Conservation (phyloP, 2,888 invertebrate genomes). For the Parascotia fuliginaria region DNA sequence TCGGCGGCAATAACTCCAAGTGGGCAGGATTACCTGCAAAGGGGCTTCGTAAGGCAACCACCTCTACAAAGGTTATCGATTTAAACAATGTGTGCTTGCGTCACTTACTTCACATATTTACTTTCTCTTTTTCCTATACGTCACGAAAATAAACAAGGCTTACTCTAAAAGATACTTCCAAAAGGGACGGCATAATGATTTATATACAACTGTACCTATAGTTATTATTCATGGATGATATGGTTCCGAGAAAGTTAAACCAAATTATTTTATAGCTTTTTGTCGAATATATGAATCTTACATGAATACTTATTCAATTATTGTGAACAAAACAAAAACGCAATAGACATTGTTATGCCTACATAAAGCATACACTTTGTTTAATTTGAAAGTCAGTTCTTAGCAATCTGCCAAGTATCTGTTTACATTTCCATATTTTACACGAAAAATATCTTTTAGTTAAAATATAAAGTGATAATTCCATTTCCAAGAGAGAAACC, state of each 20-base stretch:
- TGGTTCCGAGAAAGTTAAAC: too few relatives aligned
- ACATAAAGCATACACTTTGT: slow-evolving; percentile 24
- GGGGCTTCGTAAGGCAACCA: slow-evolving; percentile 80
- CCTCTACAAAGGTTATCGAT: slow-evolving; percentile 83
- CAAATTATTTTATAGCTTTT: too few relatives aligned
- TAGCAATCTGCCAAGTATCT: slow-evolving; percentile 40
- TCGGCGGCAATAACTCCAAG: slow-evolving; percentile 85
- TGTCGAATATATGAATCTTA: neutral
- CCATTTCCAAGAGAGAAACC: slow-evolving; percentile 50
- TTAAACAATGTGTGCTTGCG: slow-evolving; percentile 77
- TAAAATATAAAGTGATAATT: slow-evolving; percentile 50
- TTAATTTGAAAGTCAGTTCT: slow-evolving; percentile 32
- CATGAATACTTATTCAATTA: neutral
- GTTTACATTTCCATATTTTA: slow-evolving; percentile 45
- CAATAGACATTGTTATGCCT: slow-evolving; percentile 15
- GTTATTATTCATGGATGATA: too few relatives aligned
- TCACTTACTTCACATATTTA: slow-evolving; percentile 65
- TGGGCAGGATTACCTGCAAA: slow-evolving; percentile 85
- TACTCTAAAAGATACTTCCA: neutral
- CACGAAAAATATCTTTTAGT: slow-evolving; percentile 39
- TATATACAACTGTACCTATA: too few relatives aligned
- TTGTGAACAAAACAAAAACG: neutral
- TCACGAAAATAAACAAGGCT: slow-evolving; percentile 6
- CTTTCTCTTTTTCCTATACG: slow-evolving; percentile 50
- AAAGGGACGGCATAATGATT: neutral